phyloP scores from a whole-genome alignment of 2,113 vertebrate genomes.

The Ophthalmolycus amberensis region DNA sequence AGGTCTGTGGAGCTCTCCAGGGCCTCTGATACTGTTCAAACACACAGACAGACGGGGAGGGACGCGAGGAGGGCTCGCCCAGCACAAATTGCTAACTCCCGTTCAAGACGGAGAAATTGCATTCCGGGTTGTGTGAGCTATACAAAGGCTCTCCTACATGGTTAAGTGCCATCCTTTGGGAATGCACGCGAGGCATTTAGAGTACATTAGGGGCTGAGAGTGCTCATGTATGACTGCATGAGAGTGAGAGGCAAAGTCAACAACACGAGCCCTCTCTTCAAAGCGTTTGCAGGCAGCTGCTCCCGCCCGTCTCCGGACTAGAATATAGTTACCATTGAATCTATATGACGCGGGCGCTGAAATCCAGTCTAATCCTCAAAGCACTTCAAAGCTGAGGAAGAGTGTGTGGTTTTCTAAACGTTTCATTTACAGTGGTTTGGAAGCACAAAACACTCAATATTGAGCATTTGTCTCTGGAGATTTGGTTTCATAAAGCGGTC shows the following conservation, averaged over 20 bases:
- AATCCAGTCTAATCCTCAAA: slow-evolving; percentile 60
- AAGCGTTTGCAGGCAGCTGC: slow-evolving; percentile 40
- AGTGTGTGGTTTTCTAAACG: slow-evolving; percentile 18
- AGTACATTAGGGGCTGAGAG: not conserved
- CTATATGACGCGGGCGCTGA: slow-evolving; percentile 39
- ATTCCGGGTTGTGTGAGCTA: not conserved
- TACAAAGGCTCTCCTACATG: slow-evolving; percentile 13
- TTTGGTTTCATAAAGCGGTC: slow-evolving; percentile 9
- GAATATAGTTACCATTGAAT: slow-evolving; percentile 54
- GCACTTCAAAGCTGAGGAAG: slow-evolving; percentile 56
- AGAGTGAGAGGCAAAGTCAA: slow-evolving; percentile 37
- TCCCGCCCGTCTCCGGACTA: slow-evolving; percentile 16
- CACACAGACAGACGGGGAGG: slow-evolving; percentile 15
- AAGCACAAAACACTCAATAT: slow-evolving; percentile 23
- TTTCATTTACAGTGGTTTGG: slow-evolving; percentile 20
- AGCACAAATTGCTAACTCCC: slow-evolving; percentile 3
- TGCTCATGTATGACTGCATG: slow-evolving; percentile 8
- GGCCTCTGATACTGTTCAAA: slow-evolving; percentile 28
- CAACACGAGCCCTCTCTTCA: slow-evolving; percentile 31
- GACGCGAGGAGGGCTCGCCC: not conserved
- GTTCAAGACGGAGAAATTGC: slow-evolving; percentile 9
- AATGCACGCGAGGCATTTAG: not conserved
- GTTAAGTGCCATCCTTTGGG: slow-evolving; percentile 14
- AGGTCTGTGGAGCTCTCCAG: not conserved
- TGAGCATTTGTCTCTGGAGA: slow-evolving; percentile 14